Percentiles rank a stretch among this genome's conserved stretches.
phyloP scores from a whole-genome alignment of 2,113 vertebrate species.

The Pterophyllum scalare region DNA sequence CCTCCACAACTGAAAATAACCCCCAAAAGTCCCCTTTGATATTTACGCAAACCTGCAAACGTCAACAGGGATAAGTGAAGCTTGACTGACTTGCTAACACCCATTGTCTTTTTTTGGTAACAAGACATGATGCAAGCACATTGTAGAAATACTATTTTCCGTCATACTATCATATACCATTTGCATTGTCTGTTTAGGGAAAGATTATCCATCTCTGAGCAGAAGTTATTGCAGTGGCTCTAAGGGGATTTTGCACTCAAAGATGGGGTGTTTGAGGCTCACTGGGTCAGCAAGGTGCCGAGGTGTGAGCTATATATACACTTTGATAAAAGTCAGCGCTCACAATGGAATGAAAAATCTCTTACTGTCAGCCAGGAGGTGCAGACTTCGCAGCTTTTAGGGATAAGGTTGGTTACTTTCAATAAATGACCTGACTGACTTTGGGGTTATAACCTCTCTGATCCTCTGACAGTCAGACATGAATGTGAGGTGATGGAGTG shows the following conservation, averaged over 20 bases:
- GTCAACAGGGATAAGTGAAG: constrained; percentile 58
- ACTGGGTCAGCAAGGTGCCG: constrained; percentile 11
- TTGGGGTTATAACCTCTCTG: neutral
- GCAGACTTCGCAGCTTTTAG: neutral
- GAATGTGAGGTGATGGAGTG: neutral
- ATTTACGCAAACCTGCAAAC: constrained; percentile 67
- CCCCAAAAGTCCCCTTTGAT: constrained; percentile 66
- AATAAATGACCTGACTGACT: neutral
- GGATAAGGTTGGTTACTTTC: neutral
- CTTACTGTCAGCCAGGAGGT: neutral
- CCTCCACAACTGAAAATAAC: constrained; percentile 69
- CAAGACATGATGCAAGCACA: neutral
- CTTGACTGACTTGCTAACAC: constrained; percentile 43
- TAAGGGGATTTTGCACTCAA: neutral
- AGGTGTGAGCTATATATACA: neutral
- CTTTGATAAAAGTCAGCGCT: constrained; percentile 7
- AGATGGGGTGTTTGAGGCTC: neutral
- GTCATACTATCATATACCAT: neutral
- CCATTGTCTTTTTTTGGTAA: constrained; percentile 20
- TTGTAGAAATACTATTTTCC: neutral
- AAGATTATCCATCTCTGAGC: constrained; percentile 28
- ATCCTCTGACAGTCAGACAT: neutral
- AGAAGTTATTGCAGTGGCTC: constrained; percentile 2
- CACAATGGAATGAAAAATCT: neutral
- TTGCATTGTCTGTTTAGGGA: constrained; percentile 16